Evolutionary conservation across 2,113 vertebrate genomes (phyloP).

Genomic region (Machaerirhynchus nigripectus): DNA sequence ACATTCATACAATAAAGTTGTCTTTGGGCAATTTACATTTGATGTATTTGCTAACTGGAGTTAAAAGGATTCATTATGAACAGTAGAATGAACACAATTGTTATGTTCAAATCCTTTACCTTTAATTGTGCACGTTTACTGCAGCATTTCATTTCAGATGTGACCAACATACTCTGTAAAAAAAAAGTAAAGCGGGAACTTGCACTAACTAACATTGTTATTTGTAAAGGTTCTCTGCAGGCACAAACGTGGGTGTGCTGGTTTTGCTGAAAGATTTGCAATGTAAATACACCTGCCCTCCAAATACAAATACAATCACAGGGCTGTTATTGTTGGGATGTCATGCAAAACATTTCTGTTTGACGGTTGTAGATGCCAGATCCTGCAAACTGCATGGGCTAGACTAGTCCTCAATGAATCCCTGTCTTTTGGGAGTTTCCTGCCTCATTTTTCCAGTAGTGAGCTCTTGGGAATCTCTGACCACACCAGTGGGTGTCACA

Average conservation of each 20-base stretch:
- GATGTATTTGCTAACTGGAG: not conserved
- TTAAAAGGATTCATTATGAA: not conserved
- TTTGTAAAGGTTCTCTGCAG: not conserved
- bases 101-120: not conserved
- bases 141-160: not conserved
- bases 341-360: not conserved
- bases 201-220: not conserved
- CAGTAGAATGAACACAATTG: not conserved
- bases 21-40: constrained; percentile 29
- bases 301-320: not conserved
- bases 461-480: not conserved
- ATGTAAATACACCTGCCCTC: not conserved
- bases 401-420: not conserved
- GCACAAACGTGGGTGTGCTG: not conserved
- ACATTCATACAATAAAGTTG: not conserved
- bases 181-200: not conserved
- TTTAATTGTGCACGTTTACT: not conserved
- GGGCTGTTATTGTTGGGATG: not conserved
- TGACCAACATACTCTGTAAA: not conserved
- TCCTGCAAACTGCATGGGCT: not conserved
- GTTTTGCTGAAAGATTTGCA: not conserved
- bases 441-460: not conserved
- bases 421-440: not conserved
- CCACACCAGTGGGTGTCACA: not conserved
- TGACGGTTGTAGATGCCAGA: not conserved